Evolutionary conservation across 1,140 invertebrate genomes (phyloP).

Genomic region (Coelopa frigida): DNA sequence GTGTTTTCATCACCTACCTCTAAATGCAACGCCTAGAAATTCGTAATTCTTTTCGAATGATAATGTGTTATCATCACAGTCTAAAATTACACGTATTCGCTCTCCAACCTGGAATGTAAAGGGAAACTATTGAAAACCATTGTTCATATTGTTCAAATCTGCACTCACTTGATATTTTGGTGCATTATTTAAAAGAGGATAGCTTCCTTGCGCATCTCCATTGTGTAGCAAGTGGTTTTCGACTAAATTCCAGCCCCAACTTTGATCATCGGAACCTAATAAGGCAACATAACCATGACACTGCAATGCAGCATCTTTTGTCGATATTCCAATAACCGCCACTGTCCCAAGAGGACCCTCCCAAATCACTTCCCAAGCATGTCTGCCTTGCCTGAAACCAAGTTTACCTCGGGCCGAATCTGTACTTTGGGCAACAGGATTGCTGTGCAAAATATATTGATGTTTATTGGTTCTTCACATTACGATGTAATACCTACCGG

Average conservation of each 20-base stretch:
- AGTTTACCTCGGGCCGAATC: slow-evolving; percentile 94
- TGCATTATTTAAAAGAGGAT: slow-evolving; percentile 92
- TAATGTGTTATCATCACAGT: slow-evolving; percentile 94
- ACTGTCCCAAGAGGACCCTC: slow-evolving; percentile 95
- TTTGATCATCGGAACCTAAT: slow-evolving; percentile 91
- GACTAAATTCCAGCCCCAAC: slow-evolving; percentile 99
- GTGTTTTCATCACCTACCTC: slow-evolving; percentile 55
- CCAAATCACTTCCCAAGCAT: slow-evolving; percentile 99
- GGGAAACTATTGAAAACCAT: neutral
- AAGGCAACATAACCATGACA: slow-evolving; percentile 92
- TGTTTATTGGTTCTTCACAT: neutral
- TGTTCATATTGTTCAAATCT: neutral
- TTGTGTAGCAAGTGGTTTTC: slow-evolving; percentile 97
- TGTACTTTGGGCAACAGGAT: slow-evolving; percentile 97
- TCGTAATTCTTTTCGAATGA: slow-evolving; percentile 99
- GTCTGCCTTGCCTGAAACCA: slow-evolving; percentile 85
- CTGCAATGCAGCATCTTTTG: slow-evolving; percentile 83
- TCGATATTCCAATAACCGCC: slow-evolving; percentile 91
- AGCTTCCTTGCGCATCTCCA: slow-evolving; percentile 91
- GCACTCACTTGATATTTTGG: slow-evolving; percentile 90
- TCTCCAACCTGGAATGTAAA: slow-evolving; percentile 75
- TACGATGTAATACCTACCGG: slow-evolving; percentile 45
- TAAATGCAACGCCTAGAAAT: slow-evolving; percentile 96
- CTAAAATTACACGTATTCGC: slow-evolving; percentile 91
- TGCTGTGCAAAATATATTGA: slow-evolving; percentile 47